Base-by-base conservation (phyloP, 2,797 vertebrate genomes). In the Sebastes aleutianus region DNA sequence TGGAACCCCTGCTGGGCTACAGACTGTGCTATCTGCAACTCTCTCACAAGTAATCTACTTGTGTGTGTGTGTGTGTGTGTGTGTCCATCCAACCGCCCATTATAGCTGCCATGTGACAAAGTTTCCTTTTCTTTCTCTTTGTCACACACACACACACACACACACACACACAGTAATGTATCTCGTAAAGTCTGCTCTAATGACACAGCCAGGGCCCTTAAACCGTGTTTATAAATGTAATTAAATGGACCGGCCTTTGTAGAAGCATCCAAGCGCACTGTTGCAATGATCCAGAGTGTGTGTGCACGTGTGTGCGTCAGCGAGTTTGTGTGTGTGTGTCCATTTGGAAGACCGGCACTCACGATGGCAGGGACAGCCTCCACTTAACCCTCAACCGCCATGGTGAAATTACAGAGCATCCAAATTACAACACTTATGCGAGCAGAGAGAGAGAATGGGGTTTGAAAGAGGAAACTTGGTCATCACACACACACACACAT, bases 331-430 rank as follows among this genome's bases (percentile, higher is more conserved):
- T 39, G 76, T 86, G 63, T 85, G 89, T 93, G 89, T 93, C 87
- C 83, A 66, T 91, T 89, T 88, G 87, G 85, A 85, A 88, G 88
- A 75, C 78, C 77, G 56, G 87, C 86, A 83, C 89, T 92, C 78
- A 85, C 91, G 87, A 91, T 89, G 85, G 90, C 76, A 90, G 92
- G 85, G 88, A 90, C 91, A 91, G 93, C 85, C 90, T 94, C 88
- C 94, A 95, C 93, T 95, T 95, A 95, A 95, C 94, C 94, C 93
- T 79, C 94, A 94, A 95, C 94, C 92, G 80, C 93, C 91, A 93
- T 88, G 80, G 91, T 88, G 84, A 95, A 95, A 95, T 95, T 95
- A 95, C 93, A 96, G 93, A 94, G 91, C 87, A 87, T 91, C 93
- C 87, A 94, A 95, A 95, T 95, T 93, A 95, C 89, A 94, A 93